Evolutionary conservation across 2,113 vertebrate genomes (phyloP).

Genomic region (Callipepla californica): DNA sequence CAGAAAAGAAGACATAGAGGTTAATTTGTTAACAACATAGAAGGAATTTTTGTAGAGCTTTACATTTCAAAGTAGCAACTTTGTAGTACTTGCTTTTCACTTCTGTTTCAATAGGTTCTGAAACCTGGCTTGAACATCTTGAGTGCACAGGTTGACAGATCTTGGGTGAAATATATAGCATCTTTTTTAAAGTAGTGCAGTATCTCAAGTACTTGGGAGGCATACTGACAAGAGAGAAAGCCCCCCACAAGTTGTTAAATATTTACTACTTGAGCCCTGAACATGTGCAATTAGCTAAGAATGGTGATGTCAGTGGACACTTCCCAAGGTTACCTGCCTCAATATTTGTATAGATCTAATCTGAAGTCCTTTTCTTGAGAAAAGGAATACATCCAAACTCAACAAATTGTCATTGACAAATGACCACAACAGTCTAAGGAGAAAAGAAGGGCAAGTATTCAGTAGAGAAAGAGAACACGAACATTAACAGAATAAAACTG

Average conservation of each 20-base stretch:
- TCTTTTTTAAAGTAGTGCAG: conserved; percentile 23
- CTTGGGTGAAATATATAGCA: not conserved
- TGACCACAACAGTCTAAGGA: conserved; percentile 31
- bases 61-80: not conserved
- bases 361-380: conserved; percentile 25
- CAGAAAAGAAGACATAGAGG: not conserved
- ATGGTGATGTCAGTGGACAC: conserved; percentile 56
- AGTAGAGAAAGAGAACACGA: conserved; percentile 28
- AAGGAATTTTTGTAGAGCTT: not conserved
- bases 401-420: conserved; percentile 66
- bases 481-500: conserved; percentile 6
- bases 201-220: not conserved
- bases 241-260: not conserved
- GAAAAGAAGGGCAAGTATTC: conserved; percentile 43
- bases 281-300: conserved; percentile 74
- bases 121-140: not conserved
- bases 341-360: conserved; percentile 60
- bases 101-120: not conserved
- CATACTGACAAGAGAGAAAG: not conserved
- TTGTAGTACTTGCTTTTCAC: not conserved
- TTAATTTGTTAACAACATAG: not conserved
- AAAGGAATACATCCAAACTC: conserved; percentile 41
- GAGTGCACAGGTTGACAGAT: not conserved
- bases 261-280: conserved; percentile 58
- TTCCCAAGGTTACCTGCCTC: conserved; percentile 50